phyloP scores from a whole-genome alignment of 2,797 vertebrate genomes.

The Sebastiscus albofasciatus region DNA sequence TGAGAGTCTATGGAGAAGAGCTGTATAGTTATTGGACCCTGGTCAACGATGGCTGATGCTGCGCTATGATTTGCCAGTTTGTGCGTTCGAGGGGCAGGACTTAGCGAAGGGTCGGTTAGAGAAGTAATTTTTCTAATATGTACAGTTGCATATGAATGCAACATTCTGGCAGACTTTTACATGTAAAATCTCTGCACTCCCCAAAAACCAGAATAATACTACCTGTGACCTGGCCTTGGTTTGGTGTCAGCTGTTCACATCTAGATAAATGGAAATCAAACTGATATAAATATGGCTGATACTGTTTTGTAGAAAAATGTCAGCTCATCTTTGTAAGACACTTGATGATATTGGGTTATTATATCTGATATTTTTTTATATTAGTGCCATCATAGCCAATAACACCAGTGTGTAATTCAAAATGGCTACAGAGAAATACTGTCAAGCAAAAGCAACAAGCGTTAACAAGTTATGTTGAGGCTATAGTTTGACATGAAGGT shows the following conservation, averaged over 20 bases:
- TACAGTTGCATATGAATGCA: not conserved
- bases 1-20: no score
- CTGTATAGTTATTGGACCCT: no score
- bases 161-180: not conserved
- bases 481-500: constrained; percentile 12
- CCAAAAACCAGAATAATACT: not conserved
- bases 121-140: not conserved
- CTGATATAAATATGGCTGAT: not conserved
- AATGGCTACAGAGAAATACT: not conserved
- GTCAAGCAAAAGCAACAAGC: not conserved
- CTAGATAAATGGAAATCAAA: not conserved
- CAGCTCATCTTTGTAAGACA: not conserved
- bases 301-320: not conserved
- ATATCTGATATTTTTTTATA: not conserved
- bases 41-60: no score
- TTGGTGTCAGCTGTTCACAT: not conserved
- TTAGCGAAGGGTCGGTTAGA: not conserved
- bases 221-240: not conserved
- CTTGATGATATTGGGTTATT: not conserved
- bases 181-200: not conserved
- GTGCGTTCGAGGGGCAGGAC: not conserved
- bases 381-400: not conserved
- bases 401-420: not conserved
- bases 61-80: no score
- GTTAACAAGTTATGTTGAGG: not conserved